Percentiles rank a stretch among this genome's conserved stretches.
phyloP scores from a whole-genome alignment of 2,888 invertebrate species.

The Agapostemon virescens region DNA sequence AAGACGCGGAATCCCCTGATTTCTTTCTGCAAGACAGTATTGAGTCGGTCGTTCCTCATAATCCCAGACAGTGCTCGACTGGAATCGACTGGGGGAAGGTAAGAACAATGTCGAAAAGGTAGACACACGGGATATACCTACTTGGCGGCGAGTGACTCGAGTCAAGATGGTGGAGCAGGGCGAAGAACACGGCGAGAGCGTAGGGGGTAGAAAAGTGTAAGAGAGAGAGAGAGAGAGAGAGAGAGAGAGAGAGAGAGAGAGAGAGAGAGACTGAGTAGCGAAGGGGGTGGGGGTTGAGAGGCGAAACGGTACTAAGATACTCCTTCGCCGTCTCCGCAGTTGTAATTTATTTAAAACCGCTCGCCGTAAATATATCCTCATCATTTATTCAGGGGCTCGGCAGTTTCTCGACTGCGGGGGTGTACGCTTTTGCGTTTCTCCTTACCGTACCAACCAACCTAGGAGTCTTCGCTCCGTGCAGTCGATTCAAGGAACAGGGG shows the following conservation, averaged over 20 bases:
- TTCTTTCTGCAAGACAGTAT: slow-evolving; percentile 35
- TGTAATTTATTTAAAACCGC: slow-evolving; percentile 80
- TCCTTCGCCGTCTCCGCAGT: slow-evolving; percentile 77
- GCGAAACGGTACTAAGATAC: slow-evolving; percentile 68
- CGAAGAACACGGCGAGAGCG: not conserved
- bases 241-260: not conserved
- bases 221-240: not conserved
- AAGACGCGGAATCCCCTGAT: slow-evolving; percentile 38
- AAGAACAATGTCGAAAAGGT: slow-evolving; percentile 63
- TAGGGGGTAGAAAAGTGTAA: not conserved
- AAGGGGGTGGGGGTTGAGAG: slow-evolving; percentile 32
- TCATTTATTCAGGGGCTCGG: slow-evolving; percentile 78
- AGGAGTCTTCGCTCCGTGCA: slow-evolving; percentile 44
- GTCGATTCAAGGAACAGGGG: slow-evolving; percentile 48
- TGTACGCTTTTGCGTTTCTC: slow-evolving; percentile 72
- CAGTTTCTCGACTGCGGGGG: slow-evolving; percentile 65
- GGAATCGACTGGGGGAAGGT: slow-evolving; percentile 46
- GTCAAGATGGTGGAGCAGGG: slow-evolving; percentile 47
- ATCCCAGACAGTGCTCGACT: slow-evolving; percentile 56
- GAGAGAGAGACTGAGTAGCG: too few relatives aligned
- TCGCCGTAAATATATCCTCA: slow-evolving; percentile 80
- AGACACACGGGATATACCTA: slow-evolving; percentile 49
- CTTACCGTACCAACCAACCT: slow-evolving; percentile 59
- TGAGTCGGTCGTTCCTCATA: slow-evolving; percentile 52
- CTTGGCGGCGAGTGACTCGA: slow-evolving; percentile 30